These are phyloP conservation scores for Acrocephalus kingi DNA, from an alignment of 2,113 vertebrate species.

Conservation along the genomic window DNA sequence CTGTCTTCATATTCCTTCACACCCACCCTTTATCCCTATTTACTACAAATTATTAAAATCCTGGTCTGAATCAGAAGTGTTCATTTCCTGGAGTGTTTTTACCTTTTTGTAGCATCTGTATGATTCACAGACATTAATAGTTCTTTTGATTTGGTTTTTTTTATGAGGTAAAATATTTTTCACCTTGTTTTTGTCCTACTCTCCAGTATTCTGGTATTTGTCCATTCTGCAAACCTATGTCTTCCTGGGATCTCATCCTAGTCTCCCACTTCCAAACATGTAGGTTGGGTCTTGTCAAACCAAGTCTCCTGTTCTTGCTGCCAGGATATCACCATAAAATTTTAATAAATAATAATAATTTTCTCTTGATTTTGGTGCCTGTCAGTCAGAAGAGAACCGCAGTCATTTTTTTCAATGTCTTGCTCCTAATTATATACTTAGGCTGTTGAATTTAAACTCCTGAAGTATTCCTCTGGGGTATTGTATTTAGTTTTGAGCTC, in stretches of 20 bases:
- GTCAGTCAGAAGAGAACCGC: not conserved
- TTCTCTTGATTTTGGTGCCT: not conserved
- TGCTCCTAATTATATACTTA: not conserved
- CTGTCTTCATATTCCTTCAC: conserved; percentile 8
- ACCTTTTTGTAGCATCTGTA: conserved; percentile 46
- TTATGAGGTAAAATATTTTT: not conserved
- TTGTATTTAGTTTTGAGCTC: not conserved
- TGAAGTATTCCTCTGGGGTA: not conserved
- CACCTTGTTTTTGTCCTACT: conserved; percentile 2
- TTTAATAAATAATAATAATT: not conserved
- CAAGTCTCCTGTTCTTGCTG: not conserved
- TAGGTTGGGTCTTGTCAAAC: not conserved
- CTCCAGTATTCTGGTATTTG: conserved; percentile 47
- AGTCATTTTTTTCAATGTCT: not conserved
- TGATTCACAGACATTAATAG: conserved; percentile 3
- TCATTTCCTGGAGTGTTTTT: conserved; percentile 45
- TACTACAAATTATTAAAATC: conserved; percentile 7
- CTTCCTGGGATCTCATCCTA: not conserved
- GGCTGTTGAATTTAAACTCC: not conserved
- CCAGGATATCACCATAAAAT: not conserved
- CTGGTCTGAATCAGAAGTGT: not conserved
- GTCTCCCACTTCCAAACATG: not conserved
- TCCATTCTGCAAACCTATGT: not conserved
- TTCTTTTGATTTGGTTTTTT: not conserved
- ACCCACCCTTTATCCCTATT: not conserved